Conservation (phyloP, 2,888 invertebrate species). For the Amphipyra tragopoginis region DNA sequence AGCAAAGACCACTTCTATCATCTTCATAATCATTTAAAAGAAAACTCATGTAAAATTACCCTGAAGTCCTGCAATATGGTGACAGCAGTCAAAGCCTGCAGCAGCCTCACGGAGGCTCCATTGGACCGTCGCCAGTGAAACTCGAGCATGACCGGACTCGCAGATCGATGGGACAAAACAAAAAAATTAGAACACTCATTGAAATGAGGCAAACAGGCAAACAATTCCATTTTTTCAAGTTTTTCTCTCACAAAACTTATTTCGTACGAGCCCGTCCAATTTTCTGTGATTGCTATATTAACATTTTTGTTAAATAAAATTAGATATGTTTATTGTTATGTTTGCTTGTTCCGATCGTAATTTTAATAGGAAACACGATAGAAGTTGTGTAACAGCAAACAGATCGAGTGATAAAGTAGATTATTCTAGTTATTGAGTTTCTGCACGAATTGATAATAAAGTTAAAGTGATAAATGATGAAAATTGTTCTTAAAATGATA, state of each 20-base stretch:
- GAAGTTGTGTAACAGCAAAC: neutral
- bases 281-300: conserved; percentile 51
- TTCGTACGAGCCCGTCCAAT: conserved; percentile 47
- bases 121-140: conserved; percentile 65
- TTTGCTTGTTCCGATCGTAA: conserved; percentile 11
- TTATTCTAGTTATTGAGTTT: conserved; percentile 3
- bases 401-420: neutral
- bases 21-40: too few species aligned
- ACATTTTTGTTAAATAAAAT: conserved; percentile 55
- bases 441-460: neutral
- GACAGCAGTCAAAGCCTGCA: conserved; percentile 38
- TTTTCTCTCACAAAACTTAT: conserved; percentile 40
- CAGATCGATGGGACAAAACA: conserved; percentile 60
- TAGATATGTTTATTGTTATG: conserved; percentile 31
- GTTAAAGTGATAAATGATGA: conserved; percentile 1
- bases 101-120: conserved; percentile 51
- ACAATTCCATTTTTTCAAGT: conserved; percentile 44
- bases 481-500: neutral
- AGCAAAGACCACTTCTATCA: neutral
- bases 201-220: conserved; percentile 53
- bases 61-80: conserved; percentile 31
- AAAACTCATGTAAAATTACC: neutral
- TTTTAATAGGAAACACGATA: conserved; percentile 15
- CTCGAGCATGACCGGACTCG: conserved; percentile 61
- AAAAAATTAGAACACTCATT: conserved; percentile 61